Conservation (phyloP, 2,113 vertebrate genomes). For the Sebastes schlegelii region DNA sequence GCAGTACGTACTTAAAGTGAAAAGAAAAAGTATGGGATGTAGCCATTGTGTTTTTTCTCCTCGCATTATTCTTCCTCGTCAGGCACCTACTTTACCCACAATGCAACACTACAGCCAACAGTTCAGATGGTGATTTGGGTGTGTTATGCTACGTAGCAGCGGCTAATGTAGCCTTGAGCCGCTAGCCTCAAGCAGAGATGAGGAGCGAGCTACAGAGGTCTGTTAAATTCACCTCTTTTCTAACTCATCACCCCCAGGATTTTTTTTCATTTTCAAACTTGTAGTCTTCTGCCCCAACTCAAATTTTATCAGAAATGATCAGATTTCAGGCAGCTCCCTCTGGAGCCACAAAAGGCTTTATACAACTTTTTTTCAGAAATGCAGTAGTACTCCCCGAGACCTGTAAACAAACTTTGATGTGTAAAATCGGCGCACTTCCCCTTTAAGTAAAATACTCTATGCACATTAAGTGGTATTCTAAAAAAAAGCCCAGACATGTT, state of each 20-base stretch:
- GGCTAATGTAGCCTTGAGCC: not conserved
- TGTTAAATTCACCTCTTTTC: not conserved
- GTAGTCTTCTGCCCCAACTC: not conserved
- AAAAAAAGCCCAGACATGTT: conserved; percentile 13
- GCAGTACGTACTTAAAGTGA: no score
- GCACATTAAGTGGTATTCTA: not conserved
- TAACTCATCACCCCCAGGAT: not conserved
- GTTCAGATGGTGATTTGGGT: not conserved
- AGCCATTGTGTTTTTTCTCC: not conserved
- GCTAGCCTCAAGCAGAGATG: not conserved
- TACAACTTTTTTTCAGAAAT: not conserved
- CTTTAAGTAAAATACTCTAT: conserved; percentile 15
- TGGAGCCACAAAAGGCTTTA: not conserved
- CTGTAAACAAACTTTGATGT: conserved; percentile 12
- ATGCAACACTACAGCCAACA: not conserved
- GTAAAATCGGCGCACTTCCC: not conserved
- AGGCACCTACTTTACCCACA: not conserved
- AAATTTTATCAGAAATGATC: not conserved
- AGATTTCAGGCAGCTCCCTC: not conserved
- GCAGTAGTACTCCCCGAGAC: not conserved
- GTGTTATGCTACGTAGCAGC: not conserved
- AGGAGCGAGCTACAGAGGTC: not conserved
- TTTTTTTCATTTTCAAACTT: not conserved
- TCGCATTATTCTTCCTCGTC: not conserved
- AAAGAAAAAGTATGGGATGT: no score